phyloP scores from a whole-genome alignment of 1,140 invertebrate species.

The Drosophila kepulauana region DNA sequence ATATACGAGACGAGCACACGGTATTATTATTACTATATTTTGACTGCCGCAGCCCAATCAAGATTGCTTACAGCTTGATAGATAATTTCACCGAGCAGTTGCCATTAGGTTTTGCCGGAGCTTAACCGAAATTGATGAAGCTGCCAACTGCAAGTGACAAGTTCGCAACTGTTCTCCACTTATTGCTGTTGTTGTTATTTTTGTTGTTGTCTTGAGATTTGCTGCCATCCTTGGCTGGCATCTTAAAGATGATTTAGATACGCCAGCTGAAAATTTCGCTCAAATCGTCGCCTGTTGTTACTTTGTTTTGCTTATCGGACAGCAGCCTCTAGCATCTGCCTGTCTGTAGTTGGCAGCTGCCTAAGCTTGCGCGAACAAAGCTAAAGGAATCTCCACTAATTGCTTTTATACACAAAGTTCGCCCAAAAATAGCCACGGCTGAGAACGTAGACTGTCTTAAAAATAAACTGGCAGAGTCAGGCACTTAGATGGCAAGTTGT shows the following conservation, averaged over 20 bases:
- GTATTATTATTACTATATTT: not conserved
- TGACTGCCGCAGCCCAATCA: not conserved
- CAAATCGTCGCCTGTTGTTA: conserved; percentile 37
- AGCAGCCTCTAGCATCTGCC: conserved; percentile 9
- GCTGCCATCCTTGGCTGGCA: conserved; percentile 13
- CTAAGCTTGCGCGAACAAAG: conserved; percentile 13
- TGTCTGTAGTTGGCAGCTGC: conserved; percentile 2
- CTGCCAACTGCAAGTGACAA: conserved; percentile 78
- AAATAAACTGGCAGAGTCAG: conserved; percentile 43
- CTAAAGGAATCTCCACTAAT: conserved; percentile 71
- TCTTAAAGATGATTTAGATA: conserved; percentile 53
- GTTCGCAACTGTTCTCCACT: conserved; percentile 19
- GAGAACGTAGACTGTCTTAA: conserved; percentile 22
- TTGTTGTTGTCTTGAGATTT: not conserved
- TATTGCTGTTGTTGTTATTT: not conserved
- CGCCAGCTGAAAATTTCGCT: conserved; percentile 17
- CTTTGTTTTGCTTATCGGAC: conserved; percentile 45
- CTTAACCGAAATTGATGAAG: conserved; percentile 79
- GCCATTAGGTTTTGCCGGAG: conserved; percentile 51
- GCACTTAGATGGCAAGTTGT: not conserved
- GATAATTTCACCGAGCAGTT: conserved; percentile 44
- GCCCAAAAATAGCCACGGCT: conserved; percentile 21
- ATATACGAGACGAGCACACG: not conserved
- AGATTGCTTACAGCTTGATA: conserved; percentile 21
- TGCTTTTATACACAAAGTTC: conserved; percentile 65